phyloP scores from a whole-genome alignment of 2,797 vertebrate genomes.

The Bovichtus variegatus region DNA sequence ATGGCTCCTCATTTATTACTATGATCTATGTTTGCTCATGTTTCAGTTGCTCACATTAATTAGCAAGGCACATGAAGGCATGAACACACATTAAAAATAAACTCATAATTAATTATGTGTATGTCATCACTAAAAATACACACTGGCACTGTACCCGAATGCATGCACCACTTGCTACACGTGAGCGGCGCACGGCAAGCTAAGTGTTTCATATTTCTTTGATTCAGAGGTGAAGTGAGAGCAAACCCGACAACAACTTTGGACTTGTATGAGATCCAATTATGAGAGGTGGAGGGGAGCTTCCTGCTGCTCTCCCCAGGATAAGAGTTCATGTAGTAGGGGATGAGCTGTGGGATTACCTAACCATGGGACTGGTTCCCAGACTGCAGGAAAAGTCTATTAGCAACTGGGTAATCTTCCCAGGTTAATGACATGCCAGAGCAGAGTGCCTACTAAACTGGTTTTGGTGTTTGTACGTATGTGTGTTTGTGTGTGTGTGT shows the following conservation, averaged over 20 bases:
- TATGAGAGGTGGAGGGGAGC: constrained; percentile 62
- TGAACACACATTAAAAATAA: constrained; percentile 53
- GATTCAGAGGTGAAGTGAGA: constrained; percentile 30
- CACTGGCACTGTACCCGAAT: constrained; percentile 7
- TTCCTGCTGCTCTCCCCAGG: constrained; percentile 51
- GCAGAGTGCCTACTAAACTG: constrained; percentile 25
- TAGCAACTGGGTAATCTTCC: constrained; percentile 61
- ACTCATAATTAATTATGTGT: constrained; percentile 50
- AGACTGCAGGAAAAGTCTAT: constrained; percentile 63
- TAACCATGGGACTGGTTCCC: constrained; percentile 51
- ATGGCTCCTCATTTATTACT: constrained; percentile 21
- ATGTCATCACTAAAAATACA: constrained; percentile 46
- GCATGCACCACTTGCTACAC: background rate
- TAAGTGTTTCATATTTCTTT: constrained; percentile 27
- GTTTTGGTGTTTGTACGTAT: constrained; percentile 27
- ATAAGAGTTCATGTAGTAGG: constrained; percentile 54
- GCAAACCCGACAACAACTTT: constrained; percentile 37
- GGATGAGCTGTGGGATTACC: constrained; percentile 72
- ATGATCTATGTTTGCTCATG: constrained; percentile 50
- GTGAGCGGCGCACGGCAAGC: background rate
- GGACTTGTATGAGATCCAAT: constrained; percentile 66
- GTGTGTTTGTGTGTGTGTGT: constrained; percentile 24
- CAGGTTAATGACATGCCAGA: constrained; percentile 36
- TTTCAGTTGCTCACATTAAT: constrained; percentile 58
- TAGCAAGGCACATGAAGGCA: constrained; percentile 40